Evolutionary conservation across 2,797 vertebrate genomes (phyloP).

Genomic region (Myripristis murdjan): DNA sequence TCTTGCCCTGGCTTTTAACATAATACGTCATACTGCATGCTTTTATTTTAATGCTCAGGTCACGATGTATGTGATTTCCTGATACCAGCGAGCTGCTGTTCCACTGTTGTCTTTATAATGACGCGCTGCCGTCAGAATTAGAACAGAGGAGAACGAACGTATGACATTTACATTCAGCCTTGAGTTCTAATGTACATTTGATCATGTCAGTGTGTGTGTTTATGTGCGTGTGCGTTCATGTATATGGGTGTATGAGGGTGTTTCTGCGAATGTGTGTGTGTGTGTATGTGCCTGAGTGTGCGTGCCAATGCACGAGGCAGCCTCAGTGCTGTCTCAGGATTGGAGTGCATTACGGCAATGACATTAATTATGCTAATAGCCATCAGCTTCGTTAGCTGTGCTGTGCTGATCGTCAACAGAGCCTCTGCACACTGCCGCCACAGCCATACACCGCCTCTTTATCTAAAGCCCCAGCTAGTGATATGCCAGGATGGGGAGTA

Average conservation of each 20-base stretch:
- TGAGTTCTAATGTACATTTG: slow-evolving; percentile 4
- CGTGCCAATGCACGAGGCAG: neutral
- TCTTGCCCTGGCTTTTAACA: slow-evolving; percentile 67
- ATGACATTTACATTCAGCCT: neutral
- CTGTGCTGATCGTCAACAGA: slow-evolving; percentile 49
- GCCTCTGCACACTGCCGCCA: slow-evolving; percentile 30
- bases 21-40: slow-evolving; percentile 52
- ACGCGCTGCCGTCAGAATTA: slow-evolving; percentile 8
- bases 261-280: slow-evolving; percentile 9
- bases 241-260: slow-evolving; percentile 5
- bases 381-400: slow-evolving; percentile 57
- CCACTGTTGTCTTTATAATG: slow-evolving; percentile 7
- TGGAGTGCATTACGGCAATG: slow-evolving; percentile 60
- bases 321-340: slow-evolving; percentile 40
- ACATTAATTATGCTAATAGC: slow-evolving; percentile 77
- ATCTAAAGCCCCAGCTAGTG: slow-evolving; percentile 57
- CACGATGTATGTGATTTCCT: slow-evolving; percentile 37
- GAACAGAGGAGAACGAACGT: slow-evolving; percentile 8
- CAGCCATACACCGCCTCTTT: slow-evolving; percentile 33
- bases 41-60: slow-evolving; percentile 52
- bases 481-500: slow-evolving; percentile 48
- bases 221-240: slow-evolving; percentile 10
- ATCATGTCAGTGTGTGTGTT: slow-evolving; percentile 31
- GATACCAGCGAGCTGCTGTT: neutral
- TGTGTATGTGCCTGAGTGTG: neutral